Conservation (phyloP, 2,113 vertebrate species). For the Diadophis punctatus region DNA sequence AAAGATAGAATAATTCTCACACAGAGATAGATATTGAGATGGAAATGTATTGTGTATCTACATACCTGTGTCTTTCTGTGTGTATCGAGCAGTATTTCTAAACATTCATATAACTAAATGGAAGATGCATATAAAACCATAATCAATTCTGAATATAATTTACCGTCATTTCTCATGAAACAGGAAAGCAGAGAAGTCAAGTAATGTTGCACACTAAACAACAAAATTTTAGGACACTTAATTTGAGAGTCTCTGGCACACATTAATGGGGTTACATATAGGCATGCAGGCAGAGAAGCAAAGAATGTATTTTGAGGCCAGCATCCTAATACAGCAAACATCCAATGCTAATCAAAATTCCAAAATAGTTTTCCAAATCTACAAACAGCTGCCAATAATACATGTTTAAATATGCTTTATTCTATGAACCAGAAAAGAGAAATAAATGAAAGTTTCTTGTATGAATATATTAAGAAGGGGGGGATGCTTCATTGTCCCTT, state of each 20-base stretch:
- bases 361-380: background rate
- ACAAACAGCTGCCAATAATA: background rate
- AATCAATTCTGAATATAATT: background rate
- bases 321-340: background rate
- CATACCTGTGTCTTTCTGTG: background rate
- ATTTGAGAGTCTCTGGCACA: background rate
- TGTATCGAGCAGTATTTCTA: background rate
- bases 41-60: background rate
- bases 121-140: background rate
- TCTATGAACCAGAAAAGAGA: background rate
- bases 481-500: background rate
- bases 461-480: background rate
- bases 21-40: background rate
- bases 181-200: background rate
- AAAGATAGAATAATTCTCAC: background rate
- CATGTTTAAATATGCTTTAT: background rate
- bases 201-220: background rate
- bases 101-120: background rate
- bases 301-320: background rate
- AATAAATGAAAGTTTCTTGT: background rate
- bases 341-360: background rate
- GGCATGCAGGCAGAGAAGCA: too few relatives aligned
- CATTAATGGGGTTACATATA: background rate
- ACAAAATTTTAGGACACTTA: background rate
- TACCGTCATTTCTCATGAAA: background rate